These are phyloP conservation scores for Ascidia mentula DNA, from an alignment of 23 tunicate species.

Conservation along the genomic window DNA sequence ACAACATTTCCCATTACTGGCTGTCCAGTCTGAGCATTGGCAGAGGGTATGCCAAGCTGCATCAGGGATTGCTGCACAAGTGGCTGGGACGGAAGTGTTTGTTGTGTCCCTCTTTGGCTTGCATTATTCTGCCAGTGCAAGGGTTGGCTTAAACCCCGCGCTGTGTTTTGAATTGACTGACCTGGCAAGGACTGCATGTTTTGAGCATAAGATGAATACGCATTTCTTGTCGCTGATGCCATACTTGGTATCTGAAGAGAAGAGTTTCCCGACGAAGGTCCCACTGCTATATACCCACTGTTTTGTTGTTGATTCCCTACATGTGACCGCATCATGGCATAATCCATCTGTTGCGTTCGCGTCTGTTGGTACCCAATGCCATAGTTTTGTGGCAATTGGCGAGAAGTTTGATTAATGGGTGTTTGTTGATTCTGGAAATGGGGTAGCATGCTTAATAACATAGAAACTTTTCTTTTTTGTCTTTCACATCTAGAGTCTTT, in stretches of 20 bases:
- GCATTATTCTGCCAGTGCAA: not conserved
- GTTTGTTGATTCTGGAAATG: not conserved
- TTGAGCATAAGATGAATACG: not conserved
- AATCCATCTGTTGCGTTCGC: not conserved
- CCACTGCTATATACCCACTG: not conserved
- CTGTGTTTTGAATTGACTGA: not conserved
- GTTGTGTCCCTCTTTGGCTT: not conserved
- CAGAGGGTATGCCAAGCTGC: not conserved
- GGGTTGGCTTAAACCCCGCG: not conserved
- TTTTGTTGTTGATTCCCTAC: not conserved
- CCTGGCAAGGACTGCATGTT: not conserved
- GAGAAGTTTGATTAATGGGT: not conserved
- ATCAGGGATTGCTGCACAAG: not conserved
- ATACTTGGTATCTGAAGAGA: not conserved
- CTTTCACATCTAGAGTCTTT: too few species aligned
- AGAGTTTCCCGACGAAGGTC: not conserved
- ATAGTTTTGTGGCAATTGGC: not conserved
- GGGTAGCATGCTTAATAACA: constrained; percentile 4
- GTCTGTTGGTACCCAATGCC: not conserved
- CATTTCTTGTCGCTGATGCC: not conserved
- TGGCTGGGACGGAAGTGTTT: not conserved
- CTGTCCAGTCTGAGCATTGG: not conserved
- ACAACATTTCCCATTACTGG: not conserved
- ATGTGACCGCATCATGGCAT: not conserved
- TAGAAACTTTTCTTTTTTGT: not conserved